These are phyloP conservation scores for Podarcis lilfordi DNA, from an alignment of 2,797 vertebrate genomes.

Conservation along the genomic window DNA sequence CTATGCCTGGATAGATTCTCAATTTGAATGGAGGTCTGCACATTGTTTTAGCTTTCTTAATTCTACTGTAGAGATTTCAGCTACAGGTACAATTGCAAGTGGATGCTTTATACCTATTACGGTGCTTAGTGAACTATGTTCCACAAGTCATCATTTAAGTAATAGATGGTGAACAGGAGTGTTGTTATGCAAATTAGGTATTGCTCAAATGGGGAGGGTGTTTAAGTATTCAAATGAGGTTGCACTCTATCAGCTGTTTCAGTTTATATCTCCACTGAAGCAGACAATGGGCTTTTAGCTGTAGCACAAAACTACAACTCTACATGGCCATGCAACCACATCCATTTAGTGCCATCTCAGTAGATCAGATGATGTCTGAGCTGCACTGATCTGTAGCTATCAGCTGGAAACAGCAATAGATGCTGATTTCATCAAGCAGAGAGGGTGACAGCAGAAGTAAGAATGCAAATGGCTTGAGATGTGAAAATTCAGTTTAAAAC, in stretches of 20 bases:
- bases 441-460: conserved; percentile 36
- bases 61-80: neutral
- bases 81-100: neutral
- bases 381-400: conserved; percentile 73
- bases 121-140: conserved; percentile 51
- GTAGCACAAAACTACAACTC: conserved; percentile 53
- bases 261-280: conserved; percentile 59
- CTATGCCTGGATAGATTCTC: neutral
- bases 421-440: conserved; percentile 66
- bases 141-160: conserved; percentile 64
- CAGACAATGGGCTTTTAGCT: conserved; percentile 56
- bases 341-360: conserved; percentile 53
- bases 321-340: conserved; percentile 50
- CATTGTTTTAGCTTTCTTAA: neutral
- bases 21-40: neutral
- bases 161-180: conserved; percentile 58
- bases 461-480: conserved; percentile 51
- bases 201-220: conserved; percentile 59
- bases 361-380: conserved; percentile 55
- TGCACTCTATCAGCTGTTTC: conserved; percentile 61
- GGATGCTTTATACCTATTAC: neutral
- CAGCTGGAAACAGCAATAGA: conserved; percentile 60
- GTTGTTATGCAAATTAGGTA: conserved; percentile 68
- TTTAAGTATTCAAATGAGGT: conserved; percentile 69
- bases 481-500: conserved; percentile 42